phyloP scores from a whole-genome alignment of 1,140 invertebrate genomes.

The Nilaparvata lugens region DNA sequence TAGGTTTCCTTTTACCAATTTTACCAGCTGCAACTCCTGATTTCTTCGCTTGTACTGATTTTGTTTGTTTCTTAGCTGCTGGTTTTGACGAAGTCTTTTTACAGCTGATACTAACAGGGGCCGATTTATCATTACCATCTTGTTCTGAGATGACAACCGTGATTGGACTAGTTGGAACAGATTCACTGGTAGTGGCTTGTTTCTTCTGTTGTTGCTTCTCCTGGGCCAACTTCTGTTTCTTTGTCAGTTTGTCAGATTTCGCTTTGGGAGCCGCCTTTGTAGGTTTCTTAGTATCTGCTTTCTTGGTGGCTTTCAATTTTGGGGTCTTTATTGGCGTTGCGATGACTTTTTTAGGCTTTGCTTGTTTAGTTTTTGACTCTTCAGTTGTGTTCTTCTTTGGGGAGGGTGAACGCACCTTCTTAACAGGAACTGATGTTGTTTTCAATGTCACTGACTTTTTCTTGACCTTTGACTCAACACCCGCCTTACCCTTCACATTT shows the following conservation, averaged over 20 bases:
- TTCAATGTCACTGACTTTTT: conserved; percentile 10
- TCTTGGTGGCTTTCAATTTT: conserved; percentile 10
- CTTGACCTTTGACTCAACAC: conserved; percentile 1
- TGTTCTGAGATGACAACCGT: conserved; percentile 3
- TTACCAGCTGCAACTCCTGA: conserved; percentile 10
- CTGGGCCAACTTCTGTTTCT: conserved; percentile 12
- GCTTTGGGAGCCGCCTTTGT: not conserved
- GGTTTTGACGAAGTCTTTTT: not conserved
- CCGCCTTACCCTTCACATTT: not conserved
- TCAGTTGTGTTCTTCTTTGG: not conserved
- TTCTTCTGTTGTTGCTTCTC: conserved; percentile 2
- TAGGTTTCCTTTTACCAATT: not conserved
- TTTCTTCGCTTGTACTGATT: not conserved
- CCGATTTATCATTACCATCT: conserved; percentile 2
- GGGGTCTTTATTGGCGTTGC: not conserved
- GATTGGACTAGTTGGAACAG: conserved; percentile 4
- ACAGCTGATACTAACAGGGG: not conserved
- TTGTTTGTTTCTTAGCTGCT: not conserved
- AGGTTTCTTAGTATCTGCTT: conserved; percentile 1
- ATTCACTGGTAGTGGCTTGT: conserved; percentile 3
- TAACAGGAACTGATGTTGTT: not conserved
- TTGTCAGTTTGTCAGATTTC: not conserved
- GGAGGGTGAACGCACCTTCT: not conserved
- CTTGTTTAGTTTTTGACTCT: not conserved
- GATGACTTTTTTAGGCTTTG: conserved; percentile 16